These are phyloP conservation scores for Odontesthes bonariensis DNA, from an alignment of 2,113 vertebrate species.

Conservation along the genomic window DNA sequence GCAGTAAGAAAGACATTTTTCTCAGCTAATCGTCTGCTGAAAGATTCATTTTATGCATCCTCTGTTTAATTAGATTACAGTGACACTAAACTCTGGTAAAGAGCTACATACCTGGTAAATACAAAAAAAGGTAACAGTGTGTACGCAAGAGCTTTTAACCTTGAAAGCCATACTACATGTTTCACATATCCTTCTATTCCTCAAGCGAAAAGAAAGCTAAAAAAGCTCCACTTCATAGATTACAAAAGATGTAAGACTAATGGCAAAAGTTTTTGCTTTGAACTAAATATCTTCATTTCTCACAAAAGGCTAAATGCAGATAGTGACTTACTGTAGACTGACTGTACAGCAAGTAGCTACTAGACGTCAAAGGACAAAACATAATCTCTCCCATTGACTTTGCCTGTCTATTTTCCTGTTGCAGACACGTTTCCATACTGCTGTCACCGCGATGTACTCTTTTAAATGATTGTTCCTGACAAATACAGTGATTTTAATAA, in stretches of 20 bases:
- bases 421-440: constrained; percentile 3
- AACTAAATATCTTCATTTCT: constrained; percentile 15
- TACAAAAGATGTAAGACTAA: neutral
- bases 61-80: too few species aligned
- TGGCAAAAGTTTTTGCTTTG: constrained; percentile 17
- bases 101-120: too few species aligned
- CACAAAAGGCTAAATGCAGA: constrained; percentile 26
- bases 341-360: constrained; percentile 1
- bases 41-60: too few species aligned
- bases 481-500: constrained; percentile 48
- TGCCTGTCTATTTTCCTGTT: constrained; percentile 9
- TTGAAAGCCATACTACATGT: too few species aligned
- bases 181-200: too few species aligned
- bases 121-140: too few species aligned
- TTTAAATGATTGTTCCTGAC: constrained; percentile 41
- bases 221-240: neutral
- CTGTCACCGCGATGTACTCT: constrained; percentile 27
- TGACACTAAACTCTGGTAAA: too few species aligned
- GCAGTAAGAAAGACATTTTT: neutral
- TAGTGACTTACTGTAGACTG: neutral
- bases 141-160: too few species aligned
- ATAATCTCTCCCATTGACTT: constrained; percentile 47
- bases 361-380: constrained; percentile 29
- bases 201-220: too few species aligned
- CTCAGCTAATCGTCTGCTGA: too few species aligned